These are phyloP conservation scores for Crioceris asparagi DNA, from an alignment of 2,888 invertebrate genomes.

Conservation along the genomic window DNA sequence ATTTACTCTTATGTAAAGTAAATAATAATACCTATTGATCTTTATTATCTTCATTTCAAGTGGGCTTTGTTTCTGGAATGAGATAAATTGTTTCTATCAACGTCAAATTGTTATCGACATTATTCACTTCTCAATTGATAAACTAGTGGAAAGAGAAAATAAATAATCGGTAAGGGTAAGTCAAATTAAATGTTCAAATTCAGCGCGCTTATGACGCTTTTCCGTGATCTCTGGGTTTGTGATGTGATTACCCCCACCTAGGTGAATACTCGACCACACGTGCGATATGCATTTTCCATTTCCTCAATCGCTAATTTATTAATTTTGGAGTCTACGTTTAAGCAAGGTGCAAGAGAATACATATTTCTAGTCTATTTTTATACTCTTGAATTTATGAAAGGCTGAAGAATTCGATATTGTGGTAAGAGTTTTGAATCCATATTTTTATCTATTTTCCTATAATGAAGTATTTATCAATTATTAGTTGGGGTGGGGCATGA, in stretches of 20 bases:
- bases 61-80: too few species aligned
- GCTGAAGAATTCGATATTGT: conserved; percentile 19
- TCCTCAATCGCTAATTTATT: conserved; percentile 21
- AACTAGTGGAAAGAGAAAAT: too few species aligned
- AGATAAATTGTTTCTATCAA: too few species aligned
- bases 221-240: conserved; percentile 21
- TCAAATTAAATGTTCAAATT: conserved; percentile 11
- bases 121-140: too few species aligned
- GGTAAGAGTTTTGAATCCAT: conserved; percentile 17
- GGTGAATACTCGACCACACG: conserved; percentile 17
- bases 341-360: conserved; percentile 11
- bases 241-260: conserved; percentile 13
- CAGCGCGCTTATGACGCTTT: conserved; percentile 13
- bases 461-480: background rate
- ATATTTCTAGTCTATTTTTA: conserved; percentile 19
- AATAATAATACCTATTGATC: too few species aligned
- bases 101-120: too few species aligned
- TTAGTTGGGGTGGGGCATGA: background rate
- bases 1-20: too few species aligned
- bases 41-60: too few species aligned
- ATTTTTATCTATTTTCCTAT: background rate
- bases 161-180: too few species aligned
- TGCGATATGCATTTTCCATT: conserved; percentile 24
- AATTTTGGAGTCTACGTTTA: conserved; percentile 15
- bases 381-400: conserved; percentile 10